Percentiles rank a stretch among this genome's conserved stretches.
Conservation (phyloP, 2,113 vertebrate species). For the Centropristis striata region DNA sequence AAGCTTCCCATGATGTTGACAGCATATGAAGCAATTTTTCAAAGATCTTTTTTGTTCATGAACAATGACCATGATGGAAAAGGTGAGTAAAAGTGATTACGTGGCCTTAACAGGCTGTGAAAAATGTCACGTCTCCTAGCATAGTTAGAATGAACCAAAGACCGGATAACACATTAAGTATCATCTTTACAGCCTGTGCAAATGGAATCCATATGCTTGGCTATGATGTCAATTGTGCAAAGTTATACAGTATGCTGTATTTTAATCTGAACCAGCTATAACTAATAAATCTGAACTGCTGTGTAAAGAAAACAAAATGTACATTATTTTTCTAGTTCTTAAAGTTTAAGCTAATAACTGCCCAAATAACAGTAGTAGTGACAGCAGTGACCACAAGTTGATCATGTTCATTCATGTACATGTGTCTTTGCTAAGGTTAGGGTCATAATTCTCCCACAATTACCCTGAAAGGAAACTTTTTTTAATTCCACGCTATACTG, state of each 20-base stretch:
- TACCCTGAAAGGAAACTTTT: slow-evolving; percentile 1
- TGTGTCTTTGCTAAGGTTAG: slow-evolving; percentile 33
- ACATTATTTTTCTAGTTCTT: neutral
- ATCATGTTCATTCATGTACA: neutral
- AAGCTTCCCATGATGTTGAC: slow-evolving; percentile 2
- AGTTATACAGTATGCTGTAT: slow-evolving; percentile 12
- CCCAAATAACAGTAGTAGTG: neutral
- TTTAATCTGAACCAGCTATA: slow-evolving; percentile 13
- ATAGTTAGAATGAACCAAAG: neutral
- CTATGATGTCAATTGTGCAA: slow-evolving; percentile 7
- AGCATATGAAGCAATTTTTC: neutral
- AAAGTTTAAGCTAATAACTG: neutral
- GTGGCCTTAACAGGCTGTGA: neutral
- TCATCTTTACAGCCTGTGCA: slow-evolving; percentile 10
- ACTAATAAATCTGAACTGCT: slow-evolving; percentile 16
- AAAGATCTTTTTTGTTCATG: neutral
- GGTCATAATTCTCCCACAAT: slow-evolving; percentile 55
- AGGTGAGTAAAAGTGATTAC: neutral
- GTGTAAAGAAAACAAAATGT: slow-evolving; percentile 5
- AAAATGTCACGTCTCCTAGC: neutral
- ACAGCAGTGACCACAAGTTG: no score
- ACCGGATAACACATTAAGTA: slow-evolving; percentile 10
- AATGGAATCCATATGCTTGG: slow-evolving; percentile 45
- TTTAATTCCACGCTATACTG: slow-evolving; percentile 11
- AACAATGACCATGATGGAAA: neutral